A percentile compares a stretch with the other conserved stretches of the same genome.
These are phyloP conservation scores for Pristionchus fissidentatus DNA, from an alignment of 2,888 invertebrate species.

Conservation along the genomic window DNA sequence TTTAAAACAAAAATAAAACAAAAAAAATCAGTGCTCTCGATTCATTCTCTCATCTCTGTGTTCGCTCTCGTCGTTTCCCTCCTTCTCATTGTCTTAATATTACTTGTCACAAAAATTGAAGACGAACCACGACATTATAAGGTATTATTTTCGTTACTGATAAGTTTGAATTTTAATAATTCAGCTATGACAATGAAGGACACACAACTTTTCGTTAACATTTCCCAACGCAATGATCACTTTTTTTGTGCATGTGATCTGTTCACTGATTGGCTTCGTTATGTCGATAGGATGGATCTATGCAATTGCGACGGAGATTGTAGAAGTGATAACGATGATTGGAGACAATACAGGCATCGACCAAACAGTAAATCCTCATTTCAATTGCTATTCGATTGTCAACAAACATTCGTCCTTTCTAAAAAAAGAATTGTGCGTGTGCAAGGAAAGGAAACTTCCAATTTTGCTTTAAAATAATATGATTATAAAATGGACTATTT, in stretches of 20 bases:
- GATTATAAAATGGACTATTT: too few relatives aligned
- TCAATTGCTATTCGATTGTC: not conserved
- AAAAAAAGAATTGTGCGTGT: constrained; percentile 48
- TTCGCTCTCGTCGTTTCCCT: not conserved
- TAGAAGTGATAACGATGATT: constrained; percentile 79
- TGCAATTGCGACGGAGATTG: constrained; percentile 81
- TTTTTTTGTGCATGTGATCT: constrained; percentile 51
- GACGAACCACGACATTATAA: not conserved
- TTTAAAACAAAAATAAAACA: too few relatives aligned
- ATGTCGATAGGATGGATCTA: constrained; percentile 81
- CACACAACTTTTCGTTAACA: too few relatives aligned
- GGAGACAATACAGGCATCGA: constrained; percentile 78
- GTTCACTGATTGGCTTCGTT: constrained; percentile 79
- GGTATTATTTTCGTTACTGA: not conserved
- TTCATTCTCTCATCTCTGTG: constrained; percentile 15
- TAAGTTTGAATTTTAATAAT: not conserved
- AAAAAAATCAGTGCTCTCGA: too few relatives aligned
- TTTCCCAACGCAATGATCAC: too few relatives aligned
- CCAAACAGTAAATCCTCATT: constrained; percentile 48
- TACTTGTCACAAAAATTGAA: not conserved
- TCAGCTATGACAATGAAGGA: too few relatives aligned
- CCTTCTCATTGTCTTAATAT: not conserved
- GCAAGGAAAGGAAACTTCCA: constrained; percentile 43
- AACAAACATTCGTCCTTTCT: not conserved
- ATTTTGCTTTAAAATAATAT: not conserved